Percentiles rank a stretch among this genome's conserved stretches.
phyloP scores from a whole-genome alignment of 2,888 invertebrate species.

The Nemotelus nigrinus region DNA sequence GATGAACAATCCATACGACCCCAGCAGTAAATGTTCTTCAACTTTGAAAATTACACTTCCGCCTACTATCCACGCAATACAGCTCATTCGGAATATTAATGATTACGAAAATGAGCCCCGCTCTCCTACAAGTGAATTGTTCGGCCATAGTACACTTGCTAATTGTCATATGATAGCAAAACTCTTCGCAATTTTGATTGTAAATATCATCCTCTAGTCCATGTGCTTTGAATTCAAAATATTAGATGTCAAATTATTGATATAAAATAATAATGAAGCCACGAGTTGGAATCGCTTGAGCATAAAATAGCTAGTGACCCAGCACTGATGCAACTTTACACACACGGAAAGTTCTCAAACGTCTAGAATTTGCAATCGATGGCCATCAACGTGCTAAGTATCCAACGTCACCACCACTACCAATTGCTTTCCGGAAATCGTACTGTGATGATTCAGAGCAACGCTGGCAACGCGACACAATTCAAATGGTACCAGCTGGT shows the following conservation, averaged over 20 bases:
- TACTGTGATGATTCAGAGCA: conserved; percentile 24
- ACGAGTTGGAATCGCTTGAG: too few species aligned
- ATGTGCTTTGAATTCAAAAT: neutral
- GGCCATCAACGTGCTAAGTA: neutral
- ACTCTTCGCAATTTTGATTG: too few species aligned
- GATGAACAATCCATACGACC: neutral
- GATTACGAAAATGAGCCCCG: neutral
- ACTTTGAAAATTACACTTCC: conserved; percentile 42
- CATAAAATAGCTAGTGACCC: too few species aligned
- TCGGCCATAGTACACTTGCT: neutral
- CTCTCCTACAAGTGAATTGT: neutral
- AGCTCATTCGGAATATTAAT: conserved; percentile 25
- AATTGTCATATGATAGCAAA: too few species aligned
- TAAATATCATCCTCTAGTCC: neutral
- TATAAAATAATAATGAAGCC: too few species aligned
- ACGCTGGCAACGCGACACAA: neutral
- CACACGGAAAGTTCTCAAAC: neutral
- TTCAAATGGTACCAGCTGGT: conserved; percentile 39
- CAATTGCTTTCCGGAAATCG: conserved; percentile 23
- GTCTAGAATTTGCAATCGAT: neutral
- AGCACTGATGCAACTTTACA: too few species aligned
- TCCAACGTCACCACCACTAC: neutral
- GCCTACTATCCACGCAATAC: conserved; percentile 34
- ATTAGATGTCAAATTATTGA: too few species aligned
- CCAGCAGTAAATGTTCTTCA: conserved; percentile 10